A percentile compares a stretch with the other conserved stretches of the same genome.
These are phyloP conservation scores for Cactoblastis cactorum DNA, from an alignment of 2,888 invertebrate genomes.

Conservation along the genomic window DNA sequence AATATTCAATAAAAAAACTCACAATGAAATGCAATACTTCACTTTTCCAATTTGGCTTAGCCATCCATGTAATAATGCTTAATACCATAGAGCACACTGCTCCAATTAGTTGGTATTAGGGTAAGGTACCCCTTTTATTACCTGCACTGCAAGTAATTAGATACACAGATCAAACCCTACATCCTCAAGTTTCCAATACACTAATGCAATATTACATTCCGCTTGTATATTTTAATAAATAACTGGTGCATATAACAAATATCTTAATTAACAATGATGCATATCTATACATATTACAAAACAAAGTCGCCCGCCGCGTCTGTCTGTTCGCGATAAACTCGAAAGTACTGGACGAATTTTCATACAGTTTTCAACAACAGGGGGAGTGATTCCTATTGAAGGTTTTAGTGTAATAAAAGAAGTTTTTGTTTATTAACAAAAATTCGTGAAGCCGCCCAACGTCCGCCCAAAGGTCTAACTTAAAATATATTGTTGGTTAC, in stretches of 20 bases:
- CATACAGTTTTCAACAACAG: no score
- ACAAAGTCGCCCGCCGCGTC: no score
- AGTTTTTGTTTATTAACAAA: no score
- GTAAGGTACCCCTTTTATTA: slow-evolving; percentile 22
- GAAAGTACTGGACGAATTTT: no score
- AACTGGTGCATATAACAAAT: neutral
- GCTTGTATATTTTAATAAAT: neutral
- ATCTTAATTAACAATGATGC: neutral
- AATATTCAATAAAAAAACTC: neutral
- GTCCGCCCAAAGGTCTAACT: no score
- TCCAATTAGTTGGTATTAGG: slow-evolving; percentile 22
- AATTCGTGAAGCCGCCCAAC: no score
- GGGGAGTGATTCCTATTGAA: no score
- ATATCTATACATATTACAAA: no score
- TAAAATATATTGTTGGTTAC: no score
- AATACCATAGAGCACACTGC: slow-evolving; percentile 2
- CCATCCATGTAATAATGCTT: slow-evolving; percentile 1
- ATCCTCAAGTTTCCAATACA: slow-evolving; percentile 21
- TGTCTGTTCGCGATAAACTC: no score
- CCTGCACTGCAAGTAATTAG: slow-evolving; percentile 28
- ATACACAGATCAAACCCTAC: slow-evolving; percentile 20
- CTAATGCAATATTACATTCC: slow-evolving; percentile 14
- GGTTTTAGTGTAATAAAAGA: no score
- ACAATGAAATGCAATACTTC: neutral
- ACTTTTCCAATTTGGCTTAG: slow-evolving; percentile 1